Evolutionary conservation across 2,113 vertebrate species (phyloP).

Genomic region (Pseudopipra pipra): DNA sequence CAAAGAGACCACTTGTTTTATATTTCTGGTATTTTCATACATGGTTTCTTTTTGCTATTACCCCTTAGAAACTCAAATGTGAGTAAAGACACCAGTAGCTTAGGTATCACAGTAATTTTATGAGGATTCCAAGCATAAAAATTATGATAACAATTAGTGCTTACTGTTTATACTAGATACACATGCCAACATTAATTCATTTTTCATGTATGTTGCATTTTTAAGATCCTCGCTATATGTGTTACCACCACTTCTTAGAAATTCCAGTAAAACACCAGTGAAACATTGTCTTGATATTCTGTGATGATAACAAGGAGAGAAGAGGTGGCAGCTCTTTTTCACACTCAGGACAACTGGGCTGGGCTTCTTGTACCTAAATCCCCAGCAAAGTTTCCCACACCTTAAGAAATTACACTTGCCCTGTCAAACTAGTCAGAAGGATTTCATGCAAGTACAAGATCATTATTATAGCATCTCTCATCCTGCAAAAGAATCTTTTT

Average conservation of each 20-base stretch:
- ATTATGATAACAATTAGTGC: neutral
- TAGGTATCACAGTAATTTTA: neutral
- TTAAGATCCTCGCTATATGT: neutral
- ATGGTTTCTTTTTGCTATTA: neutral
- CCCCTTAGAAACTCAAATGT: neutral
- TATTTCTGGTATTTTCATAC: neutral
- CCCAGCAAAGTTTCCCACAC: constrained; percentile 13
- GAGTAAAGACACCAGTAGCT: neutral
- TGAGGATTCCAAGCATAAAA: neutral
- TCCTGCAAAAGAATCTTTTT: neutral
- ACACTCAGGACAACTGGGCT: neutral
- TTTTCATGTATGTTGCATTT: neutral
- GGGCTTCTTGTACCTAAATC: neutral
- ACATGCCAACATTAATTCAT: neutral
- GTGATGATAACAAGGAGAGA: constrained; percentile 8
- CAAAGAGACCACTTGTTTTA: neutral
- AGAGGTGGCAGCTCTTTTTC: neutral
- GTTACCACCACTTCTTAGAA: neutral
- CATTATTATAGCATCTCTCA: neutral
- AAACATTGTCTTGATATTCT: constrained; percentile 8
- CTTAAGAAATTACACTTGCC: constrained; percentile 21
- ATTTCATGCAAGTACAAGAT: neutral
- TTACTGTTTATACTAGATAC: neutral
- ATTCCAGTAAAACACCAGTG: neutral
- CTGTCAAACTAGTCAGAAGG: constrained; percentile 18